Base-by-base conservation (phyloP, 2,113 vertebrate species). In the Mionectes macconnelli region DNA sequence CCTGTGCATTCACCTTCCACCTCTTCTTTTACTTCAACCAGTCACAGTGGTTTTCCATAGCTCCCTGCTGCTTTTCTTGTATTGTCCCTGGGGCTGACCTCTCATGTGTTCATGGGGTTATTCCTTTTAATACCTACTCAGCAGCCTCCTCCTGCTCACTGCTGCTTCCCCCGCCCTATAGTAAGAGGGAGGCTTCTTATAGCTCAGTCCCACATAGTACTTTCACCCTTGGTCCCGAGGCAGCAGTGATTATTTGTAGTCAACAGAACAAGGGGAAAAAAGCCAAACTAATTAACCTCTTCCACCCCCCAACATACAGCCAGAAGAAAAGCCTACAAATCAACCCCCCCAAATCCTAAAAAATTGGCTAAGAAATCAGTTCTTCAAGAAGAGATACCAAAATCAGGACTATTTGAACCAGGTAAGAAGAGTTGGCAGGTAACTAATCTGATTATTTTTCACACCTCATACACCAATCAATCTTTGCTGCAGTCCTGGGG, bases 311-410 rank as follows among this genome's bases (percentile, higher is more conserved):
- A 28, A 35, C 40, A 85, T 4, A 49, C 12, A 62, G 16, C 12
- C 22, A 60, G 21, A 2, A 84, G 6, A 75, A 75, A 86, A 89
- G 44, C 13, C 39, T 56, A 50, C 83, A 88, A 57, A n/a, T 24
- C 55, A 12, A 19, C 3, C 19, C 7, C 0, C 0, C 1, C 1
- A 18, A 49, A 67, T 56, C 15, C 45, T 40, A 93, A 66, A 8
- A 73, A 76, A 79, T 2, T 25, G 28, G 40, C 37, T 69, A 73
- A 35, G 37, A 85, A 64, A 57, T 42, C 39, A 82, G 31, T 20
- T 84, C 17, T 87, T 93, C n/a, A 47, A 17, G 37, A 81, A 74
- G 11, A 66, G 19, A 31, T 16, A 59, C 8, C 40, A 78, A 87
- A 92, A 84, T 31, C 47, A 45, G 15, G 44, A 67, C 47, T 73